Base-by-base conservation (phyloP, 2,113 vertebrate genomes). In the Ellobius talpinus region DNA sequence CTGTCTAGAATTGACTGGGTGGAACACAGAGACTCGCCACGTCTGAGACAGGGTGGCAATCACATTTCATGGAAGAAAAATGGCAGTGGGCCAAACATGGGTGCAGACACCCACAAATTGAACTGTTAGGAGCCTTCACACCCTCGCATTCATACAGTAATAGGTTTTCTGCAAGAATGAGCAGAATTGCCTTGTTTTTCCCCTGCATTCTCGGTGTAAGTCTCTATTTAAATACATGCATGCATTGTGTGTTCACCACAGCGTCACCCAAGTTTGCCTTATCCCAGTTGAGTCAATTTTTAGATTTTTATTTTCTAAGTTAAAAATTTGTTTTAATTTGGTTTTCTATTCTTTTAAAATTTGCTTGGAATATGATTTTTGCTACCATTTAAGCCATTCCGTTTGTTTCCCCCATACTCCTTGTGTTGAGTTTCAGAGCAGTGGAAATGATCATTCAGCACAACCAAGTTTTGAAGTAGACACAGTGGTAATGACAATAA, bases 1-100 rank as follows among this genome's bases (percentile, higher is more conserved):
- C 87, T 90, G 63, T 96, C 91, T 78, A 36, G 91, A 97, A 94
- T 24, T 90, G 63, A 97, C 55, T 66, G 73, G 52, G 17, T 42
- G 65, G 94, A 90, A 79, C 94, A 33, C 4, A 86, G 55, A 31
- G 12, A 79, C 39, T 79, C 5, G 42, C 86, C 92, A 50, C 26
- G 1, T 92, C 88, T 29, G 88, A 93, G 87, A 89, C 78, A 89
- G n/a, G 33, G 55, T 86, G 89, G 96, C 73, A 82, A 33, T 94
- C 13, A 14, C 58, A 73, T 95, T 95, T 76, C 94, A 94, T 13
- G n/a, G 70, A 45, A 90, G 66, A 13, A 90, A 93, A 94, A 91
- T 97, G 55, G 52, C 91, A 92, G 1, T 5, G 39, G 93, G 50
- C 91, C 61, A 50, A 88, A 79, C 65, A 2, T 0, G 39, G 65